These are phyloP conservation scores for Aurelia aurita complex sp. Pacific DNA, from an alignment of 30 jellyfish, hydroid and myxozoan species.

Conservation along the genomic window DNA sequence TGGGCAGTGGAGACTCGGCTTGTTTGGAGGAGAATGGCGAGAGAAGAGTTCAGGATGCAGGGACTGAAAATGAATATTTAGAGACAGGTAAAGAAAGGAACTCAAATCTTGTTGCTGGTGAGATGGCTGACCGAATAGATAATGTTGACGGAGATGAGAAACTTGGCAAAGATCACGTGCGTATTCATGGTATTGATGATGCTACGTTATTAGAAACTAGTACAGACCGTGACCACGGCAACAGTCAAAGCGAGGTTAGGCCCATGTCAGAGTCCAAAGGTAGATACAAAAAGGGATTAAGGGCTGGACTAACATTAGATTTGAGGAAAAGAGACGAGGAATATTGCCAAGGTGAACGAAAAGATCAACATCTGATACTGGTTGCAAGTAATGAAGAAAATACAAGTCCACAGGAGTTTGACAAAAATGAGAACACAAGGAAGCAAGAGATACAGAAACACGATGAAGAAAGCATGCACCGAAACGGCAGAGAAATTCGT, in stretches of 20 bases:
- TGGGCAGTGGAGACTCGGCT: not conserved
- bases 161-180: not conserved
- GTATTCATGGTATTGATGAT: too few relatives aligned
- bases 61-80: not conserved
- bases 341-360: too few relatives aligned
- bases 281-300: not conserved
- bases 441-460: too few relatives aligned
- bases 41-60: not conserved
- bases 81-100: not conserved
- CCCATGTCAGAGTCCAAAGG: not conserved
- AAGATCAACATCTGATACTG: not conserved
- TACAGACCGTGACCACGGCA: not conserved
- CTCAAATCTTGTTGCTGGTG: not conserved
- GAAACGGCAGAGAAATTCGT: too few relatives aligned
- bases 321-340: too few relatives aligned
- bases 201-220: too few relatives aligned
- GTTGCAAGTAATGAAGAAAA: not conserved
- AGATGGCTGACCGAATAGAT: not conserved
- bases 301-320: not conserved
- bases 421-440: too few relatives aligned
- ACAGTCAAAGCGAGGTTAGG: not conserved
- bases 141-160: not conserved
- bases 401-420: not conserved
- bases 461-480: too few relatives aligned
- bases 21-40: not conserved